Conservation (phyloP, 2,888 invertebrate genomes). For the Trichogramma dendrolimi region DNA sequence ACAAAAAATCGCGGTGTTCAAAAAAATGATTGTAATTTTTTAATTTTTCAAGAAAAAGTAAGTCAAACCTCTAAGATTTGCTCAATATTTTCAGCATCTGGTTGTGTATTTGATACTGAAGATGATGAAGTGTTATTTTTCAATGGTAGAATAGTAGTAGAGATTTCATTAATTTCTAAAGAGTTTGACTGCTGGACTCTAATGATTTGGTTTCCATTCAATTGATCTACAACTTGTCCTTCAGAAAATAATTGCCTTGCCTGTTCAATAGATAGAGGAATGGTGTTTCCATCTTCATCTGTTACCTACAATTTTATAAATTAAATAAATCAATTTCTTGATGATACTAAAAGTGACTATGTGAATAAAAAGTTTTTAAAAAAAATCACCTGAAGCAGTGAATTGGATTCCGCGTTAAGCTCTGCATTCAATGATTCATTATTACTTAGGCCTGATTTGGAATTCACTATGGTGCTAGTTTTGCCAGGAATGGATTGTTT, state of each 20-base stretch:
- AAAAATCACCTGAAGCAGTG: constrained; percentile 44
- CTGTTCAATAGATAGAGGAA: constrained; percentile 66
- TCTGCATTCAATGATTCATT: constrained; percentile 38
- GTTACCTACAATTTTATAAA: constrained; percentile 55
- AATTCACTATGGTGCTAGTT: constrained; percentile 33
- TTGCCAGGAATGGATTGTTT: constrained; percentile 46
- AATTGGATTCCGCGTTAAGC: constrained; percentile 38
- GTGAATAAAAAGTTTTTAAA: background rate
- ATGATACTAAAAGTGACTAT: background rate
- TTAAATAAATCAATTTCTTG: background rate
- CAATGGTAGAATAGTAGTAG: constrained; percentile 20
- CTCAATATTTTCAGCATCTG: constrained; percentile 40
- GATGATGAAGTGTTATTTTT: constrained; percentile 22
- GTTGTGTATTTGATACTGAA: constrained; percentile 32
- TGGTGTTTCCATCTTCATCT: constrained; percentile 66
- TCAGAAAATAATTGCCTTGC: constrained; percentile 63
- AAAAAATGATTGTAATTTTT: background rate
- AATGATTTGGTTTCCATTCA: constrained; percentile 45
- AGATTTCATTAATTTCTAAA: constrained; percentile 29
- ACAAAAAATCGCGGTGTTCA: background rate
- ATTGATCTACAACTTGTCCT: constrained; percentile 49
- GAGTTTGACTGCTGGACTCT: constrained; percentile 35
- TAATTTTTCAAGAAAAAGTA: background rate
- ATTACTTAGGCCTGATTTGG: constrained; percentile 26
- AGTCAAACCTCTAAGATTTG: constrained; percentile 41